A percentile compares a stretch with the other conserved stretches of the same genome.
Conservation (phyloP, 2,797 vertebrate genomes). For the Huso huso region DNA sequence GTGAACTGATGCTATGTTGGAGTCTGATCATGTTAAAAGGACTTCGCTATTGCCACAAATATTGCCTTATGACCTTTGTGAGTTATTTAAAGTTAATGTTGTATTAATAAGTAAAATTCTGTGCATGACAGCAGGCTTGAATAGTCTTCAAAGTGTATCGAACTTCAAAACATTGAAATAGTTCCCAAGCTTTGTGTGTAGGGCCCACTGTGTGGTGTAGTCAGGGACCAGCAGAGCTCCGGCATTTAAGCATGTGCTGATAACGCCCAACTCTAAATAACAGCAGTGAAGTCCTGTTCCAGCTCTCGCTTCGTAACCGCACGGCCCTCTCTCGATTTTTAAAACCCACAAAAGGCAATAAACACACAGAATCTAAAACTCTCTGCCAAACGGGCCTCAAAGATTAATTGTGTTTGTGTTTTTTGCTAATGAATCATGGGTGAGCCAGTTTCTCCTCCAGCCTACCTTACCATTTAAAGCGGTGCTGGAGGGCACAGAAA, state of each 20-base stretch:
- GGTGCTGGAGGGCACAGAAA: slow-evolving; percentile 28
- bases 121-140: too few species aligned
- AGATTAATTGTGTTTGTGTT: slow-evolving; percentile 32
- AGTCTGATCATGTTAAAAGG: too few species aligned
- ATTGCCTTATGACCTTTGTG: too few species aligned
- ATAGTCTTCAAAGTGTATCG: too few species aligned
- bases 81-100: too few species aligned
- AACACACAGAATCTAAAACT: slow-evolving; percentile 1
- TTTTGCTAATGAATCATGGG: slow-evolving; percentile 27
- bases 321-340: slow-evolving; percentile 2
- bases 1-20: too few species aligned
- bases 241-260: slow-evolving; percentile 19
- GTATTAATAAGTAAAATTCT: too few species aligned
- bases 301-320: background rate
- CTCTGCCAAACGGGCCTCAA: slow-evolving; percentile 28
- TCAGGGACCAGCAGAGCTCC: too few species aligned
- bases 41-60: too few species aligned
- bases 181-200: too few species aligned
- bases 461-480: slow-evolving; percentile 61
- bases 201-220: too few species aligned
- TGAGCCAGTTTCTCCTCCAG: slow-evolving; percentile 20
- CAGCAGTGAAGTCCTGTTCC: background rate
- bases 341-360: slow-evolving; percentile 53
- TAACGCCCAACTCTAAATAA: slow-evolving; percentile 20
- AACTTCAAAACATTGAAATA: too few species aligned